Evolutionary conservation across 2,797 vertebrate species (phyloP).

Genomic region (Scyliorhinus canicula): DNA sequence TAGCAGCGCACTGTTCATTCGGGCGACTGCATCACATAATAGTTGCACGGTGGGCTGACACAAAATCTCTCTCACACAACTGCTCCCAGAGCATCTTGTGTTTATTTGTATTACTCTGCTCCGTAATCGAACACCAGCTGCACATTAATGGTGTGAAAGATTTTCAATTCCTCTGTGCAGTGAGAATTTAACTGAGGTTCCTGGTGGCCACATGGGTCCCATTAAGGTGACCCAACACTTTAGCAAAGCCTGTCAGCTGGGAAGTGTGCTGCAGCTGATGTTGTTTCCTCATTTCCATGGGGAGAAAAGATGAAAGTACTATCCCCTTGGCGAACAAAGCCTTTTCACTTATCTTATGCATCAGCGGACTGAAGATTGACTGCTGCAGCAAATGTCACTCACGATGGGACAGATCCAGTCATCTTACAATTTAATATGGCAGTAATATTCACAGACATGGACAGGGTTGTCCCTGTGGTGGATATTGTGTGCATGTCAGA

Average conservation of each 20-base stretch:
- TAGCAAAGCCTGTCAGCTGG: background rate
- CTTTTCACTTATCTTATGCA: background rate
- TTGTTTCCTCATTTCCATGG: background rate
- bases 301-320: background rate
- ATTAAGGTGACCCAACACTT: background rate
- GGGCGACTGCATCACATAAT: background rate
- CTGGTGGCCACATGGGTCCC: background rate
- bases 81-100: background rate
- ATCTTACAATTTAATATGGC: background rate
- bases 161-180: background rate
- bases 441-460: background rate
- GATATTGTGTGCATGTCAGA: background rate
- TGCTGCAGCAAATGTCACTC: background rate
- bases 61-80: background rate
- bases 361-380: background rate
- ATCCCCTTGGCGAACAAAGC: background rate
- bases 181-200: background rate
- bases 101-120: background rate
- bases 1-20: background rate
- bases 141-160: background rate
- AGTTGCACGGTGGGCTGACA: background rate
- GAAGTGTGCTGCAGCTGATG: background rate
- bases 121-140: background rate
- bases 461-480: background rate
- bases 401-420: background rate